These are phyloP conservation scores for Stichopus horrens DNA, from an alignment of 53 echinoderm and acorn worm genomes.

Conservation along the genomic window DNA sequence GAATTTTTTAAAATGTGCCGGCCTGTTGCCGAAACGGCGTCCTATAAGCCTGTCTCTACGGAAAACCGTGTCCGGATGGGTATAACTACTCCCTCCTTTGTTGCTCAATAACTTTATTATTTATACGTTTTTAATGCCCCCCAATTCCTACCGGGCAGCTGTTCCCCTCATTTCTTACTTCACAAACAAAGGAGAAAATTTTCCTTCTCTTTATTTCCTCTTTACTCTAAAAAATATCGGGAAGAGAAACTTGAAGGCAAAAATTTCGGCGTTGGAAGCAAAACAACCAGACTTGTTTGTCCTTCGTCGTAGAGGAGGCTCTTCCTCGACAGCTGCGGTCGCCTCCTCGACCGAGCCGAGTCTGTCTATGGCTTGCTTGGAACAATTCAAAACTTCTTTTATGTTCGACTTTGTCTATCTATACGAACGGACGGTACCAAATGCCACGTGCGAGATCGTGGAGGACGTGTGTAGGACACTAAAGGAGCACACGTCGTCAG, in stretches of 20 bases:
- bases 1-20: constrained; percentile 46
- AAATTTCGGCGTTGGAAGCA: constrained; percentile 24
- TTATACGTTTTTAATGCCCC: constrained; percentile 77
- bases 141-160: constrained; percentile 67
- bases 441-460: constrained; percentile 56
- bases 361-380: constrained; percentile 48
- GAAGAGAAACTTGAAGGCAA: background rate
- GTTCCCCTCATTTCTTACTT: constrained; percentile 67
- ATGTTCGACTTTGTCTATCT: constrained; percentile 71
- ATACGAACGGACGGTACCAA: constrained; percentile 52
- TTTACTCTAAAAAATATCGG: background rate
- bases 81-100: constrained; percentile 45
- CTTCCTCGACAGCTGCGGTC: constrained; percentile 54
- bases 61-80: constrained; percentile 17
- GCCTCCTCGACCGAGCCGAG: constrained; percentile 49
- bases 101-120: constrained; percentile 67
- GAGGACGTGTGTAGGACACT: constrained; percentile 47
- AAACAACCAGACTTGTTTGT: constrained; percentile 54
- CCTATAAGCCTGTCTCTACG: constrained; percentile 20
- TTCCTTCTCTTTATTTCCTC: background rate
- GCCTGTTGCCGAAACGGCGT: constrained; percentile 44
- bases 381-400: constrained; percentile 57
- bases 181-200: constrained; percentile 38
- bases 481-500: constrained; percentile 32
- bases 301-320: constrained; percentile 19